Percentiles rank a stretch among this genome's conserved stretches.
Evolutionary conservation across 2,113 vertebrate genomes (phyloP).

Genomic region (Lophura nycthemera): DNA sequence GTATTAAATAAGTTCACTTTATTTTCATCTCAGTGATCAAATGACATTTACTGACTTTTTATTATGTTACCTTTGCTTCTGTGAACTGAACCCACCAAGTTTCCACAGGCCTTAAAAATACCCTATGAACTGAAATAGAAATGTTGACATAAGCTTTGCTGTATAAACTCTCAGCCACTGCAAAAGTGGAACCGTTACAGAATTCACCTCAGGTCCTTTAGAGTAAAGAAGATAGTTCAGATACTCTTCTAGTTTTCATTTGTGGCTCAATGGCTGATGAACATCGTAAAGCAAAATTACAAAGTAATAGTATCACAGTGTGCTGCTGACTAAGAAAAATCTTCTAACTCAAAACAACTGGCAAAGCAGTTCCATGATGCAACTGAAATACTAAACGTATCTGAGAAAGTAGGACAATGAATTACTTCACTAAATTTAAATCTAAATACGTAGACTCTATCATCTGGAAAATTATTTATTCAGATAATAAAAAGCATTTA

Average conservation of each 20-base stretch:
- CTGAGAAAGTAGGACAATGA: background rate
- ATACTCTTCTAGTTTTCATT: background rate
- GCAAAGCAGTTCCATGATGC: background rate
- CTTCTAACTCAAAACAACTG: background rate
- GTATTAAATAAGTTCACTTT: constrained; percentile 47
- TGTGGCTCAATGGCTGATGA: background rate
- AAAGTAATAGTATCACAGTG: background rate
- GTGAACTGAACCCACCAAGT: constrained; percentile 51
- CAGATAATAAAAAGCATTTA: background rate
- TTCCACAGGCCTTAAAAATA: constrained; percentile 65
- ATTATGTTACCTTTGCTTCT: constrained; percentile 46
- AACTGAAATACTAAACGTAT: background rate
- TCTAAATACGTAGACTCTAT: background rate
- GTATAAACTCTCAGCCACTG: constrained; percentile 53
- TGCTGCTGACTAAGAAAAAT: background rate
- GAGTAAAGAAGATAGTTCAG: background rate
- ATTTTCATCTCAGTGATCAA: constrained; percentile 50
- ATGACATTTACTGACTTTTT: constrained; percentile 56
- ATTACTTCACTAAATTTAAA: background rate
- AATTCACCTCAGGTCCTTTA: background rate
- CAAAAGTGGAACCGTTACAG: constrained; percentile 44
- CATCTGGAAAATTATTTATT: background rate
- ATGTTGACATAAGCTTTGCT: constrained; percentile 66
- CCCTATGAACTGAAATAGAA: constrained; percentile 42
- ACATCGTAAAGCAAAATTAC: background rate